phyloP scores from a whole-genome alignment of 2,888 invertebrate species.

The Papilio protenor region DNA sequence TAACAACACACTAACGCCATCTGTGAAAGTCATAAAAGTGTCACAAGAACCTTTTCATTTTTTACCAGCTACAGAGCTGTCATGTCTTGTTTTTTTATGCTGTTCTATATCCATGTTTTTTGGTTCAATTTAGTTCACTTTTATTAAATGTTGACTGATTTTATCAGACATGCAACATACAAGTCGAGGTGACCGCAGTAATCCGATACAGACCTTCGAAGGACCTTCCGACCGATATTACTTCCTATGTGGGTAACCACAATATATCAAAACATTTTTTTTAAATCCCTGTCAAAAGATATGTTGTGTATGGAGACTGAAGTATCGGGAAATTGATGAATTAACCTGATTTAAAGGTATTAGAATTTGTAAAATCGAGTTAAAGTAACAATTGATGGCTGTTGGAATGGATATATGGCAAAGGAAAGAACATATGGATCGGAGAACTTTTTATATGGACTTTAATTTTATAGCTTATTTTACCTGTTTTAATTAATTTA shows the following conservation, averaged over 20 bases:
- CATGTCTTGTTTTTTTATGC: too few relatives aligned
- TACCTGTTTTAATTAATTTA: background rate
- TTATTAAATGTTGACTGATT: background rate
- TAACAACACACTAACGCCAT: too few relatives aligned
- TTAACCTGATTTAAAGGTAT: background rate
- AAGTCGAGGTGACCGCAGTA: background rate
- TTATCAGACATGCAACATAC: background rate
- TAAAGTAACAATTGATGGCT: background rate
- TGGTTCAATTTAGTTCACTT: too few relatives aligned
- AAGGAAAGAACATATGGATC: background rate
- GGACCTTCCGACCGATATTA: constrained; percentile 1
- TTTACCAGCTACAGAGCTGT: too few relatives aligned
- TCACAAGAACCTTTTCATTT: too few relatives aligned
- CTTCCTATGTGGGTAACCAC: constrained; percentile 7
- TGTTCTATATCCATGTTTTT: too few relatives aligned
- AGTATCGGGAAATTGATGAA: background rate
- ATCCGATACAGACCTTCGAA: constrained; percentile 6
- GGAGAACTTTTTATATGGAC: background rate
- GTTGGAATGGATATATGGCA: background rate
- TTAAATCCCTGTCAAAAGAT: background rate
- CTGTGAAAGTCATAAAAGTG: too few relatives aligned
- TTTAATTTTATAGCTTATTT: background rate
- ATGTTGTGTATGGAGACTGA: background rate
- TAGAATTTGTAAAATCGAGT: background rate
- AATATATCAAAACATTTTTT: constrained; percentile 1